Evolutionary conservation across 2,888 invertebrate species (phyloP), one percentile per base, ranked within the genome.

Genomic region (Drosophila antonietae): DNA sequence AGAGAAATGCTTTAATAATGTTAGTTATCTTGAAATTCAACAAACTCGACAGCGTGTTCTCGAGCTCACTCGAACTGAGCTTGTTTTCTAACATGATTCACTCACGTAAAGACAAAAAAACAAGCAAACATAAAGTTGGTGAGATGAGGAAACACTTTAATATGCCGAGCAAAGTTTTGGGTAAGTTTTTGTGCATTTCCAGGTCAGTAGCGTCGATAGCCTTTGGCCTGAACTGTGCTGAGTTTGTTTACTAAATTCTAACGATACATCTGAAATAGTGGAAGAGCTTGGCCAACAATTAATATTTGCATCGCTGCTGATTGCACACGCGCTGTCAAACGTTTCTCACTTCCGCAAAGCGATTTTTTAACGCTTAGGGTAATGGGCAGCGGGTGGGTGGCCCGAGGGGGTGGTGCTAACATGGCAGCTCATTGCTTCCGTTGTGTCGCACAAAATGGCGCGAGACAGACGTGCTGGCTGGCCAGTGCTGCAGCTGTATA

Each of bases 381-480:
- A 20, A 20, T 2, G 20, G 20, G n/a, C n/a, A n/a, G 20, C 3
- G n/a, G 3, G 15, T 20, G 20, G 49, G 41, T 52, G 47, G 44
- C 28, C 23, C 2, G 15, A 20, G 39, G 3, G 35, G 33, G 2
- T 20, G 44, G 66, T 53, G 46, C 43, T 46, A 51, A 10, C 20
- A 44, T 43, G 44, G 44, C 44, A 44, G 44, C 44, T 44, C 33
- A 56, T 35, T 20, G 35, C 67, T 75, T 76, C 82, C 73, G 73
- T 47, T 70, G 33, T 57, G 57, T 68, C 47, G 55, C 28, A 57
- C 71, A 56, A 79, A 78, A 79, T 78, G 73, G 73, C 65, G 73
- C 53, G 61, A 63, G 39, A 51, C 75, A 80, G 60, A 80, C 80
- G 80, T 81, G 80, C 59, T 78, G 73, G 57, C 62, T 69, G 56